These are phyloP conservation scores for Xestia xanthographa DNA, from an alignment of 2,888 invertebrate species.

Conservation along the genomic window DNA sequence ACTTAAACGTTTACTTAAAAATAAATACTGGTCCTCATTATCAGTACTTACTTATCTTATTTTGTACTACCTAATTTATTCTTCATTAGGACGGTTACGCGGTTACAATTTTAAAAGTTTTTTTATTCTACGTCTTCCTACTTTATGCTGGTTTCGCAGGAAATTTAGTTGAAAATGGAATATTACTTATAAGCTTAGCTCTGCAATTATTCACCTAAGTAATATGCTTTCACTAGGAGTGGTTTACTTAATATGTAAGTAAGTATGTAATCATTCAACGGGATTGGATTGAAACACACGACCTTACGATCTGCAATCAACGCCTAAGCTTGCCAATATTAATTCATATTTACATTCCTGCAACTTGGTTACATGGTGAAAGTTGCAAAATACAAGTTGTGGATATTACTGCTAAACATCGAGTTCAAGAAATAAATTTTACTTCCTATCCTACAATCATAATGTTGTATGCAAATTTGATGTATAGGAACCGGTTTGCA, in stretches of 20 bases:
- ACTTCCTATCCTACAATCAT: neutral
- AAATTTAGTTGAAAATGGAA: neutral
- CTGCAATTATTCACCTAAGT: conserved; percentile 29
- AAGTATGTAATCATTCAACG: conserved; percentile 19
- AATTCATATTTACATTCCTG: conserved; percentile 55
- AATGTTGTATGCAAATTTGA: conserved; percentile 8
- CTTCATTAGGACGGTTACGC: neutral
- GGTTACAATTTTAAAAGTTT: neutral
- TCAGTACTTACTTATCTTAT: too few relatives aligned
- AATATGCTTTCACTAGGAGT: conserved; percentile 42
- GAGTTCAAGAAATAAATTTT: neutral
- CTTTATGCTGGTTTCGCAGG: neutral
- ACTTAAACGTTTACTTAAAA: neutral
- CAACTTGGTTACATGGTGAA: conserved; percentile 31
- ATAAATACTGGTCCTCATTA: neutral
- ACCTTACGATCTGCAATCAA: conserved; percentile 33
- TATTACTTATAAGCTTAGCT: neutral
- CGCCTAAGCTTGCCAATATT: conserved; percentile 42
- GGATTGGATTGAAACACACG: conserved; percentile 33
- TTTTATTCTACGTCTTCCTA: neutral
- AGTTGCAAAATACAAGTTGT: conserved; percentile 35
- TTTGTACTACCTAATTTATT: neutral
- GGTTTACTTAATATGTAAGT: neutral
- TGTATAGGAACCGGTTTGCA: conserved; percentile 19
- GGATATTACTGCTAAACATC: conserved; percentile 14